Evolutionary conservation across 2,113 vertebrate species (phyloP), one percentile per base, ranked within the genome.

Genomic region (Rhinopomastus cyanomelas): DNA sequence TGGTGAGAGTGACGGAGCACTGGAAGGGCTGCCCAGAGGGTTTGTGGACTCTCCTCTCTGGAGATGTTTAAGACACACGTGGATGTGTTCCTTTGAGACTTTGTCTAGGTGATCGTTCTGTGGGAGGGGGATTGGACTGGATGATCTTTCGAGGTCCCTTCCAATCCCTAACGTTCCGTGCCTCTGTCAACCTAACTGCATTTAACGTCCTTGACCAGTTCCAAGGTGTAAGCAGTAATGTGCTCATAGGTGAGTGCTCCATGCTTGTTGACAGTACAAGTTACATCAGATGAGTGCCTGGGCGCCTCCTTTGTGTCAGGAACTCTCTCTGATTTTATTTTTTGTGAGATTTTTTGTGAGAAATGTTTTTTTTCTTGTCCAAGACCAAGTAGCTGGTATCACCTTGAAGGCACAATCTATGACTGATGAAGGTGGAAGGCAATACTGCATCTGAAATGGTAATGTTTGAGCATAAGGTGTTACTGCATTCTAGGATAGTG

Each of bases 151-250:
- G n/a, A n/a, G n/a, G n/a, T n/a, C n/a, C n/a, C n/a, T n/a, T n/a
- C n/a, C n/a, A n/a, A n/a, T n/a, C n/a, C n/a, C n/a, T n/a, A n/a
- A n/a, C n/a, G n/a, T n/a, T n/a, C n/a, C n/a, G n/a, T n/a, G n/a
- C n/a, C n/a, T n/a, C n/a, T n/a, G n/a, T n/a, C n/a, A n/a, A n/a
- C 81, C 65, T 91, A 81, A 90, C 96, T 97, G 91, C 80, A 88
- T 95, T 95, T 96, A 96, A 84, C 92, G 81, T 80, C 88, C 44
- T 27, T 94, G 93, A 76, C 89, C 93, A 94, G 93, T 90, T 89
- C 73, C 85, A 67, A 93, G 82, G 83, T 15, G 26, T 89, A 88
- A 95, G 89, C 89, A 89, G 91, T 67, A 82, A 27, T 62, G 8
- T 75, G 44, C 20, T 85, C 79, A 90, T 78, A 68, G 93, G 90